Evolutionary conservation across 2,113 vertebrate species (phyloP), one percentile per base, ranked within the genome.

Genomic region (Corythaixoides concolor): DNA sequence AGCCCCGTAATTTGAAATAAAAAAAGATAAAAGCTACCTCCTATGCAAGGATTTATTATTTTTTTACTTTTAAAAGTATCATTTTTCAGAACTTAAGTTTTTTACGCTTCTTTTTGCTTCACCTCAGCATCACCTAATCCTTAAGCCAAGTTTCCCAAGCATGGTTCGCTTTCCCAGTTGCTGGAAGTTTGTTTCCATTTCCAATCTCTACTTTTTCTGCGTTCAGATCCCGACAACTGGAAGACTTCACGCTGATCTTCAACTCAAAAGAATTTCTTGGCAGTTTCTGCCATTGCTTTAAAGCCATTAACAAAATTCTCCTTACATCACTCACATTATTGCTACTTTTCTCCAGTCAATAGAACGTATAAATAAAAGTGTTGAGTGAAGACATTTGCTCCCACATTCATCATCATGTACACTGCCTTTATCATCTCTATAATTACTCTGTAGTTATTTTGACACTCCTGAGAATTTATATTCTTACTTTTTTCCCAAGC

Each of bases 371-470:
- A n/a, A 23, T 5, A 4, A 8, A 52, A 72, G 10, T 0, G 3
- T 6, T 20, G 69, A 43, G 55, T 9, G 39, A 28, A 47, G n/a
- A 6, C 35, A 55, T 47, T 12, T 27, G 23, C 15, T 74, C 55
- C 2, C 9, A 3, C 3, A n/a, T 33, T 70, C 33, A 23, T 43
- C 41, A 4, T 3, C 11, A 32, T 0, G 35, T 1, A 27, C 14
- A 2, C 18, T 13, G 60, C 60, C 39, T 59, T 67, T 13, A 32
- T 3, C 15, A 1, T 0, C 1, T 6, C 59, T 60, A 2, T 12
- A 68, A 63, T 53, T 30, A 56, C 26, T 37, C n/a, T 3, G 2
- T 1, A 1, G 6, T 66, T 67, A 52, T 63, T 88, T 5, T 30
- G n/a, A 63, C 26, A n/a, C 19, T 35, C 30, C 19, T 45, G 22